These are phyloP conservation scores for Trachops cirrhosus DNA, from an alignment of 2,797 vertebrate genomes.

Conservation along the genomic window DNA sequence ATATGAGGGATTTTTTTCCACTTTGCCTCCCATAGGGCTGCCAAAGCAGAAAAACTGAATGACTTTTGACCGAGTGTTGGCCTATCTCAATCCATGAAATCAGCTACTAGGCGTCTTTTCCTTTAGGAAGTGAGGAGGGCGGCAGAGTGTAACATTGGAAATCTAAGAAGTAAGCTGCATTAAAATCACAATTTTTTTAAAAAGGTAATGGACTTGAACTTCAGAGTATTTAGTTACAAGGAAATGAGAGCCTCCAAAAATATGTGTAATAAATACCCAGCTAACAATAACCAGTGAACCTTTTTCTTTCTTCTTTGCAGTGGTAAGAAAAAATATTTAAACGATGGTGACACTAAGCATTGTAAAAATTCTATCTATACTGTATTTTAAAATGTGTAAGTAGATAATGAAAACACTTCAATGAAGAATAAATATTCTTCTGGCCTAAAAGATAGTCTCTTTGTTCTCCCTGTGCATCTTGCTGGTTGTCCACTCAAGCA, in stretches of 20 bases:
- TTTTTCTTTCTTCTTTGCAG: not conserved
- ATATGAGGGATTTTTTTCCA: not conserved
- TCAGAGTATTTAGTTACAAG: constrained; percentile 16
- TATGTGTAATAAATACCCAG: not conserved
- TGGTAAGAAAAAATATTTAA: constrained; percentile 15
- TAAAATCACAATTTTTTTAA: not conserved
- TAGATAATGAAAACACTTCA: not conserved
- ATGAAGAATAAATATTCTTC: not conserved
- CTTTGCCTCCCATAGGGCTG: not conserved
- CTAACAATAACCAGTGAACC: not conserved
- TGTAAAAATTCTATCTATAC: not conserved
- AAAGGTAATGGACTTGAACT: constrained; percentile 26
- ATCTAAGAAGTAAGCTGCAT: not conserved
- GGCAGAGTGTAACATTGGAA: not conserved
- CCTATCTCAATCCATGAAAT: not conserved
- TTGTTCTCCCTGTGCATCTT: not conserved
- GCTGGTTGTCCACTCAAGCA: not conserved
- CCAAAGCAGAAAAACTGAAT: not conserved
- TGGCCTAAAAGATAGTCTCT: not conserved
- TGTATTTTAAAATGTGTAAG: not conserved
- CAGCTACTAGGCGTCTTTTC: not conserved
- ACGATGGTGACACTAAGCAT: not conserved
- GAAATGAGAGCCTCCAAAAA: constrained; percentile 22
- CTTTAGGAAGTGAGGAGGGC: not conserved
- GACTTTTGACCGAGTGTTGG: not conserved